Base-by-base conservation (phyloP, 1,140 invertebrate genomes). In the Hypsibius dujardini region DNA sequence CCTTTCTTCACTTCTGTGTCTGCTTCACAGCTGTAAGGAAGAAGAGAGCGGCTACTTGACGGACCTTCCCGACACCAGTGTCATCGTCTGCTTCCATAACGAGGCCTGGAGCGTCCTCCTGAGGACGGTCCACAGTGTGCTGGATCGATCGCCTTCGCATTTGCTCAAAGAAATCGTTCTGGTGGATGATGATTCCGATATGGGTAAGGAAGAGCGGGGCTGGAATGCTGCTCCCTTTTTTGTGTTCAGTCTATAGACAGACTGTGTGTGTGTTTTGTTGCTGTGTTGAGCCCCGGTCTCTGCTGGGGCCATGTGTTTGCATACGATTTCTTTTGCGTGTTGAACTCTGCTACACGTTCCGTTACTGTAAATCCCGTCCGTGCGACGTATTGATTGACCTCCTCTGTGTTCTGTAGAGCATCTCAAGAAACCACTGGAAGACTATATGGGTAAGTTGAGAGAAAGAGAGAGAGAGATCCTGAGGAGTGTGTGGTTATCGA, bases 111-210 rank as follows among this genome's bases (percentile, higher is more conserved):
- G 90, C 0, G 88, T 92, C 2, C 81, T 97, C 1, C 79, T 97
- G 46, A 81, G 94, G 50, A 95, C 92, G 0, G 90, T 97, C 0
- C 91, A 96, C 78, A 93, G 90, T 1, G 89, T 96, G 1, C 77
- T 96, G 67, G 90, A 95, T 76, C 83, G 91, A 75, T 93, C 93
- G 0, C 93, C 93, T 0, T 78, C 84, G 12, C 83, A 90, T 75
- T 83, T 95, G 2, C 86, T 98, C 74, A 86, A 92, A 74, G 91
- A 97, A 78, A 88, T 98, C 71, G 87, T 98, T 72, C 83, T 98
- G 0, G 92, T 98, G 0, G 94, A 98, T 77, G 94, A 98, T 77
- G 95, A 86, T 79, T 97, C 93, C 1, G 89, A 95, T 78, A 92
- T 93, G 89, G 86, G 91, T 93, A 82, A 89, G 87, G 87, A 46